phyloP scores from a whole-genome alignment of 2,888 invertebrate genomes.

The Lampropteryx suffumata region DNA sequence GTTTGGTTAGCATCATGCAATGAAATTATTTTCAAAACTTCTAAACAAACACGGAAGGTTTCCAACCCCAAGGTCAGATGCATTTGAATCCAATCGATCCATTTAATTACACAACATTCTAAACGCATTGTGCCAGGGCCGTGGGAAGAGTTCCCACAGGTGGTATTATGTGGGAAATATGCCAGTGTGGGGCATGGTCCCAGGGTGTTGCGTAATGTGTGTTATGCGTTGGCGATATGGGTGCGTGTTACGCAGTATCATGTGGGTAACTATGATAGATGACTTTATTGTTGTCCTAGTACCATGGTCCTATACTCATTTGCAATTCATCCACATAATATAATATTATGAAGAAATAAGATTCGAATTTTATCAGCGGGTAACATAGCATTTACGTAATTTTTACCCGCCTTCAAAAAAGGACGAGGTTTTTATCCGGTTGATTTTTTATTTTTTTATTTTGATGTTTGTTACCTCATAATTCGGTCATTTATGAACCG shows the following conservation, averaged over 20 bases:
- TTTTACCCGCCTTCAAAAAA: too few species aligned
- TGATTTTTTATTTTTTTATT: too few species aligned
- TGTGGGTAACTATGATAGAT: not conserved
- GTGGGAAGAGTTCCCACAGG: conserved; percentile 57
- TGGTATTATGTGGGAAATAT: conserved; percentile 26
- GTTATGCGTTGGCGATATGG: conserved; percentile 11
- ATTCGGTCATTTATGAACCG: too few species aligned
- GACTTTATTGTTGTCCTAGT: not conserved
- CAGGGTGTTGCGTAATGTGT: conserved; percentile 19
- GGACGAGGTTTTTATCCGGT: too few species aligned
- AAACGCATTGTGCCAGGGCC: conserved; percentile 43
- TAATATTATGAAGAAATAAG: too few species aligned
- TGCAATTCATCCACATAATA: too few species aligned
- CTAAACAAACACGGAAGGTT: conserved; percentile 15
- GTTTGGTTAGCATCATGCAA: too few species aligned
- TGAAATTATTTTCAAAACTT: not conserved
- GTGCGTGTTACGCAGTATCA: not conserved
- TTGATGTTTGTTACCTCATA: too few species aligned
- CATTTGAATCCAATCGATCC: conserved; percentile 22
- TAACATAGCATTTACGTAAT: too few species aligned
- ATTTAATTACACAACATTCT: conserved; percentile 28
- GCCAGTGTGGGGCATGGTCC: conserved; percentile 17
- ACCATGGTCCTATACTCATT: too few species aligned
- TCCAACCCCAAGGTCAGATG: conserved; percentile 16
- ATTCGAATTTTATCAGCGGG: too few species aligned